phyloP scores from a whole-genome alignment of 1,140 invertebrate genomes.

The Heliconius hermathena region DNA sequence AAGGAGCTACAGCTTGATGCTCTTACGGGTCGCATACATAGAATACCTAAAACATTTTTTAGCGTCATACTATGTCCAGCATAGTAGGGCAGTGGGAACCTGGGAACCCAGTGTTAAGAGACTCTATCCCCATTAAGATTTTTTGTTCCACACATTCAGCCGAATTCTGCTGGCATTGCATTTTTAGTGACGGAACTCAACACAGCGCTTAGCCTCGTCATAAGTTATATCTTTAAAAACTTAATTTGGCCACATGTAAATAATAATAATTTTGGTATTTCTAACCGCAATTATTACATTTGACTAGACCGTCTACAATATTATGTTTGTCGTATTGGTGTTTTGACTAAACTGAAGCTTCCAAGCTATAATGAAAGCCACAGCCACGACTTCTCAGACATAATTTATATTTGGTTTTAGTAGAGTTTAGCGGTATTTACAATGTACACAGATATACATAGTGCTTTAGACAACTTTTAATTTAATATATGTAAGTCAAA shows the following conservation, averaged over 20 bases:
- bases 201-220: no score
- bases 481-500: no score
- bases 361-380: not conserved
- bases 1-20: not conserved
- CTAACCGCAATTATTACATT: not conserved
- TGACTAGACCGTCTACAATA: not conserved
- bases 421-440: not conserved
- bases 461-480: no score
- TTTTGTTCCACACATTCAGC: no score
- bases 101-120: no score
- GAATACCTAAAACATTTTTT: not conserved
- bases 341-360: not conserved
- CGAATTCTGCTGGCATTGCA: no score
- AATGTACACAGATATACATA: not conserved
- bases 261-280: no score
- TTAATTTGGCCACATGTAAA: not conserved
- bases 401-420: not conserved
- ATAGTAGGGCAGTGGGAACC: no score
- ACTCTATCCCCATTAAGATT: no score
- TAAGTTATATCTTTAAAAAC: no score
- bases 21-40: not conserved
- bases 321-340: not conserved
- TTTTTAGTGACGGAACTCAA: no score
- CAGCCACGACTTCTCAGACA: not conserved
- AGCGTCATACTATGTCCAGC: no score